These are phyloP conservation scores for Ditylenchus weischeri DNA, from an alignment of 2,888 invertebrate species.

Conservation along the genomic window DNA sequence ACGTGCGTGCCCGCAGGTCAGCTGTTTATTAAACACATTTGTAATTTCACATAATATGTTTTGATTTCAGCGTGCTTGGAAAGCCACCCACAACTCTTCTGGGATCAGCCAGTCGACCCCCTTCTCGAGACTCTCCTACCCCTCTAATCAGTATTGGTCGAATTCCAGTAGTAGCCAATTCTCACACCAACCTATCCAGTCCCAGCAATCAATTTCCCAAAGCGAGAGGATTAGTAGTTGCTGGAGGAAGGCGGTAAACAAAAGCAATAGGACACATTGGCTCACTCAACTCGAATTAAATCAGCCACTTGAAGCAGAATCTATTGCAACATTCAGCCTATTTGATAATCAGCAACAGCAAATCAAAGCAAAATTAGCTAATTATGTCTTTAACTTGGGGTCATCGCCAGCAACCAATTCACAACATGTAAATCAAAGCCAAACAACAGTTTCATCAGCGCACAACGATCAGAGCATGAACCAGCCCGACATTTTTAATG, in stretches of 20 bases:
- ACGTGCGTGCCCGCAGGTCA: conserved; percentile 56
- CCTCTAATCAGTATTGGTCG: conserved; percentile 9
- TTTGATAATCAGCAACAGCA: too few species aligned
- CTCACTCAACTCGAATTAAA: too few species aligned
- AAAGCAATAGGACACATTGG: too few species aligned
- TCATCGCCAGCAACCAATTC: too few species aligned
- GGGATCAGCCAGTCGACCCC: neutral
- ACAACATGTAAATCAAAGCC: too few species aligned
- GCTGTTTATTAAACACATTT: neutral
- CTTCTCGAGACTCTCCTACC: neutral
- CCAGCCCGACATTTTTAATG: too few species aligned
- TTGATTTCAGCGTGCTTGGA: conserved; percentile 37
- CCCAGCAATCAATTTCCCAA: conserved; percentile 32
- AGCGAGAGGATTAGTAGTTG: conserved; percentile 39
- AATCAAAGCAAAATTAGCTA: too few species aligned
- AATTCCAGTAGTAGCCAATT: conserved; percentile 10
- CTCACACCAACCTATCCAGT: neutral
- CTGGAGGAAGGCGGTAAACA: conserved; percentile 3
- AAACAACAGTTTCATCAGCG: too few species aligned
- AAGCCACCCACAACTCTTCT: conserved; percentile 4
- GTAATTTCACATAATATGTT: neutral
- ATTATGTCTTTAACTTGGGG: too few species aligned
- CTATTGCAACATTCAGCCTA: too few species aligned
- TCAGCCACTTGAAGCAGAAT: too few species aligned
- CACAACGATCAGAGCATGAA: too few species aligned